Percentiles rank a stretch among this genome's conserved stretches.
phyloP scores from a whole-genome alignment of 2,797 vertebrate species.

The Fratercula arctica region DNA sequence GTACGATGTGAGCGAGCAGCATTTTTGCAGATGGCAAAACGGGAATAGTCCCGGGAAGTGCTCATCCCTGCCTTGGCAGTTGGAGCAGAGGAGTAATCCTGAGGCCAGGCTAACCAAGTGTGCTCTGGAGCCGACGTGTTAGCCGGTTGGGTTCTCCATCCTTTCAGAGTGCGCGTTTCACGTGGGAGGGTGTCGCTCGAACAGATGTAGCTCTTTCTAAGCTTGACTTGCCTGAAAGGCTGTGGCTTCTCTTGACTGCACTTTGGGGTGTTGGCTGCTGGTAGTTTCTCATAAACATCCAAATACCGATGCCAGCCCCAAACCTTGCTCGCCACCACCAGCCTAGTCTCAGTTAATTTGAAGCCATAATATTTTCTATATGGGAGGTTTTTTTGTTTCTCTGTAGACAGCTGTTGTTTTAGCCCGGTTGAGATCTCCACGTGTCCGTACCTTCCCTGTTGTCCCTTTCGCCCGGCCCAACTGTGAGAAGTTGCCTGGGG shows the following conservation, averaged over 20 bases:
- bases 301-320: not conserved
- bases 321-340: slow-evolving; percentile 1
- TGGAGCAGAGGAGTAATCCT: not conserved
- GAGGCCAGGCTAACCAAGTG: not conserved
- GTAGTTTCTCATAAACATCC: not conserved
- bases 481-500: not conserved
- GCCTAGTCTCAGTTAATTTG: slow-evolving; percentile 25
- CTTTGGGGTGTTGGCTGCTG: not conserved
- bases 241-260: slow-evolving; percentile 10
- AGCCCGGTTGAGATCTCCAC: not conserved
- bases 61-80: not conserved
- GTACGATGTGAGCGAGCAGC: not conserved
- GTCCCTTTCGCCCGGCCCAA: not conserved
- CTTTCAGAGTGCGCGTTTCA: not conserved
- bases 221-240: not conserved
- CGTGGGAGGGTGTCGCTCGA: not conserved
- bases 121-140: not conserved
- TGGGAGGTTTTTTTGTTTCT: not conserved
- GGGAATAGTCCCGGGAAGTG: not conserved
- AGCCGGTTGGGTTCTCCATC: not conserved
- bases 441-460: not conserved
- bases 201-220: not conserved
- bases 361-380: slow-evolving; percentile 55
- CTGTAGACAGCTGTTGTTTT: not conserved
- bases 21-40: not conserved